Evolutionary conservation across 2,888 invertebrate genomes (phyloP), one percentile per base, ranked within the genome.

Genomic region (Amblyjoppa proteus): DNA sequence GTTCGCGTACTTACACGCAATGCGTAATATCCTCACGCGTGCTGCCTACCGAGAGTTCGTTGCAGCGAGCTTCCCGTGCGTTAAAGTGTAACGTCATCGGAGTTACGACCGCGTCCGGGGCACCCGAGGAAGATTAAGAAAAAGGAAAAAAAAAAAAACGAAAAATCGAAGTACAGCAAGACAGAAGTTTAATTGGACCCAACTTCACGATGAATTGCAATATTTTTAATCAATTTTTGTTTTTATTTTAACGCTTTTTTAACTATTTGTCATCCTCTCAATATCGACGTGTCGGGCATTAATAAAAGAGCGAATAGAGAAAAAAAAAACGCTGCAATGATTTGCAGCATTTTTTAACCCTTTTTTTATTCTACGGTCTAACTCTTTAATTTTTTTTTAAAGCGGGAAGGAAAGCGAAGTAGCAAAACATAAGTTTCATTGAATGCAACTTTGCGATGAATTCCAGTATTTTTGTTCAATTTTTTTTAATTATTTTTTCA

Each of bases 1-100:
- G 49, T 61, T 75, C 45, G 9, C 20, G 61, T 49, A 31, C 61
- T 45, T 49, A 74, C 28, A 11, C 45, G 68, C 66, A 56, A 77
- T 25, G 68, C 77, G 77, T 69, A 31, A 77, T 77, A 77, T 51
- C 58, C 25, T 53, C n/a, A 69, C 68, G 78, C 68, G 69, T 58
- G 77, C 69, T 41, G 56, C 41, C 58, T 20, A 56, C 41, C 75
- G 49, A 61, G 61, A 61, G 28, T 31, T 34, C 31, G 31, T 61
- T 16, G 31, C 61, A 34, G 31, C 61, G 31, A 34, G 61, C 11
- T 6, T 61, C 61, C 31, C 61, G 16, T 61, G 45, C 45, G 45
- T 45, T 45, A 45, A 45, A 45, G 61, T 9, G 61, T 61, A 61
- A 61, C 28, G 61, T 61, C 61, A 61, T 61, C 61, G 61, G 34